These are phyloP conservation scores for Lichenostomus cassidix DNA, from an alignment of 2,113 vertebrate genomes.

Conservation along the genomic window DNA sequence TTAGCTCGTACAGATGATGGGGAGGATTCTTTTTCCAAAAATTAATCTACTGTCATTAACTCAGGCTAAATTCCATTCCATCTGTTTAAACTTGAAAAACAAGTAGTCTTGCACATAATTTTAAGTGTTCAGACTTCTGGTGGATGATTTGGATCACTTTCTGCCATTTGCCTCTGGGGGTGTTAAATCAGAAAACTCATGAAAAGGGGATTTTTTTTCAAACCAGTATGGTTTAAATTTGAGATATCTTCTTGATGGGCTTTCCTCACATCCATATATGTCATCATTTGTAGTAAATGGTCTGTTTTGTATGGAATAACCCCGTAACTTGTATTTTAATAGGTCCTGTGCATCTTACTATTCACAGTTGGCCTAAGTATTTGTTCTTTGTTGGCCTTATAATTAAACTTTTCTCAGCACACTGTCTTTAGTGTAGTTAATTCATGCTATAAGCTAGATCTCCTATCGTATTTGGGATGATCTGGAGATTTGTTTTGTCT, in stretches of 20 bases:
- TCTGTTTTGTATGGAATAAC: neutral
- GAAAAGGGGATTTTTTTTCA: neutral
- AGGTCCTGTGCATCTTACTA: neutral
- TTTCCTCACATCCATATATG: neutral
- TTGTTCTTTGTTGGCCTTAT: neutral
- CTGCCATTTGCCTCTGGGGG: neutral
- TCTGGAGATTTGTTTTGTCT: neutral
- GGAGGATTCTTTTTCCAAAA: neutral
- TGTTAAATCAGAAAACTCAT: neutral
- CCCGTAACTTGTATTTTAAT: neutral
- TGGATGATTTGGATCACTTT: neutral
- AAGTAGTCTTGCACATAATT: neutral
- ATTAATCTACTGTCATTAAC: neutral
- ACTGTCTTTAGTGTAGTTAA: neutral
- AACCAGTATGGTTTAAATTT: neutral
- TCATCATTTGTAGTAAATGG: neutral
- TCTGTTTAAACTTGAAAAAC: neutral
- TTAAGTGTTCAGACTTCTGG: neutral
- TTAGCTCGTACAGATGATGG: neutral
- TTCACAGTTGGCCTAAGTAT: neutral
- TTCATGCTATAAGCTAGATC: neutral
- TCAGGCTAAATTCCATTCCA: neutral
- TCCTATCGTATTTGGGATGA: neutral
- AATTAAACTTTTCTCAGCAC: neutral
- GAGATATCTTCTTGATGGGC: neutral